Conservation (phyloP, 2,113 vertebrate genomes). For the Pelusios castaneus region DNA sequence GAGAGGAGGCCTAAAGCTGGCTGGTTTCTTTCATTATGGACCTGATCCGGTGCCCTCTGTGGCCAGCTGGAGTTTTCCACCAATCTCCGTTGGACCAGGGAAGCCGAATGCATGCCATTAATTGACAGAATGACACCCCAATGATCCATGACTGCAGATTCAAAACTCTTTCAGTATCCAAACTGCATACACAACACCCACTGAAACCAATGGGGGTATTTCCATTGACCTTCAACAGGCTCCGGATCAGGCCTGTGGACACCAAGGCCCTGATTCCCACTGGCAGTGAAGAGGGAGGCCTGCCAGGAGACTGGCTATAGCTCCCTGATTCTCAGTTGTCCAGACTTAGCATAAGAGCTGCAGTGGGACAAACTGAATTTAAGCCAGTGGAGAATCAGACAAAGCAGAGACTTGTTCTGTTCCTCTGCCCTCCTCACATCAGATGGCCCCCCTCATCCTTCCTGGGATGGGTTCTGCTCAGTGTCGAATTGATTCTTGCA, state of each 20-base stretch:
- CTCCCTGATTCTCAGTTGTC: neutral
- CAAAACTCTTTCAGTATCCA: neutral
- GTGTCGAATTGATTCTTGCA: neutral
- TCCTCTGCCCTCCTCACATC: neutral
- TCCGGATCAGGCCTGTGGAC: neutral
- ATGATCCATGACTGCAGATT: neutral
- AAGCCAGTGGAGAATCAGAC: neutral
- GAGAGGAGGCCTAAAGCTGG: constrained; percentile 6
- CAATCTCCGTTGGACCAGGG: constrained; percentile 9
- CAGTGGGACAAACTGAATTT: neutral
- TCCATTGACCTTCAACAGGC: neutral
- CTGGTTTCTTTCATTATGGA: neutral
- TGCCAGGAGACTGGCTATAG: neutral
- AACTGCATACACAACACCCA: neutral
- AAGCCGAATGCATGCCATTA: neutral
- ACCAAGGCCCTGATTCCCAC: neutral
- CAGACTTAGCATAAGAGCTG: neutral
- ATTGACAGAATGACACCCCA: neutral
- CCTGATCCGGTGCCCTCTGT: neutral
- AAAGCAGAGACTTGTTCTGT: neutral
- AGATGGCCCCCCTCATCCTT: neutral
- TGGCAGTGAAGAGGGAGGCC: neutral
- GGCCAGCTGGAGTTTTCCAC: constrained; percentile 16
- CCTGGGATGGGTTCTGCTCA: neutral
- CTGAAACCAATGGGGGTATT: neutral